Evolutionary conservation across 1,140 invertebrate species (phyloP), one percentile per base, ranked within the genome.

Genomic region (Diorhabda elongata): DNA sequence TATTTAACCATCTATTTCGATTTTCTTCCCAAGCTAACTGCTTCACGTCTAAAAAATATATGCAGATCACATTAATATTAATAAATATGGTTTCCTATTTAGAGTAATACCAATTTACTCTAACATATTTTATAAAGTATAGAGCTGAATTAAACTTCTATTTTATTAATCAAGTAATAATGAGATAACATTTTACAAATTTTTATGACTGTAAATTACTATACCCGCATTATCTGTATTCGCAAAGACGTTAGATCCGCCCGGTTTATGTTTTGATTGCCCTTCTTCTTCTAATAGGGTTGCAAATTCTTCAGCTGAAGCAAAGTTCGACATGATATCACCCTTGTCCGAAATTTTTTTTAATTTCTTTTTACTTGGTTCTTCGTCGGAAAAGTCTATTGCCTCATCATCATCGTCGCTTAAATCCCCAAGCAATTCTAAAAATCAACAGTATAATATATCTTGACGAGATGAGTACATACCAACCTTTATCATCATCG

Each of bases 251-350:
- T 76, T 76, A 4, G 80, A 81, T 71, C 72, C 73, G 45, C 80
- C 80, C 41, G 77, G 74, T 59, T 76, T 78, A 4, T 74, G 58
- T 52, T 74, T 70, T 26, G 78, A 75, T 69, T 67, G 74, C 3
- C 79, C 79, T 70, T 79, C 77, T 61, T 81, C 79, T 66, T 82
- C 81, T 8, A 82, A 67, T 45, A 82, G 56, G 5, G 76, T 69
- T 7, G 81, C 79, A 74, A 82, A 82, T 68, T 82, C 80, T 67
- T 82, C 81, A 59, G 81, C 81, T 5, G 81, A 77, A 3, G 80
- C 80, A 71, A 82, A 82, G 3, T 80, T 43, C 11, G 76, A 74
- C 61, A 64, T 71, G 9, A 74, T 61, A 68, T 76, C 77, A n/a
- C 73, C 62, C 6, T 62, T 66, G 9, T 61, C 58, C 45, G 67